Evolutionary conservation across 2,888 invertebrate genomes (phyloP).

Genomic region (Gnatocerus cornutus): DNA sequence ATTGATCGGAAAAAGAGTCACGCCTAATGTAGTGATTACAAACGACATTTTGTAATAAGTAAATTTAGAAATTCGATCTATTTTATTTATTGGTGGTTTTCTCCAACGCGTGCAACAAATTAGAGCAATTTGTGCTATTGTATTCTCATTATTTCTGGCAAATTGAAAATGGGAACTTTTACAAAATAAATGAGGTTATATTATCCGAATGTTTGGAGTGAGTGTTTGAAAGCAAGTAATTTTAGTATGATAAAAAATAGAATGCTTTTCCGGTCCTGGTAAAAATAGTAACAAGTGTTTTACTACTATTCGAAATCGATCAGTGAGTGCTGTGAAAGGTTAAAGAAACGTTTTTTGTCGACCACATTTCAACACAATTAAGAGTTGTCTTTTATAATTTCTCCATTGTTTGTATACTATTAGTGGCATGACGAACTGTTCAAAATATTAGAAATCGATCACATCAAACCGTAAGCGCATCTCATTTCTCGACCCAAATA

Average conservation of each 20-base stretch:
- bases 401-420: constrained; percentile 1
- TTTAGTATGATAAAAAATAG: constrained; percentile 10
- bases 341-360: too few species aligned
- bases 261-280: background rate
- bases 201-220: background rate
- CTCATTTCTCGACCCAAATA: constrained; percentile 2
- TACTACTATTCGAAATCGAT: constrained; percentile 15
- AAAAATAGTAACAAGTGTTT: constrained; percentile 14
- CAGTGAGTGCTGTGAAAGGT: background rate
- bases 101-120: constrained; percentile 8
- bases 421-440: background rate
- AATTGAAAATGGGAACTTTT: constrained; percentile 8
- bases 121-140: background rate
- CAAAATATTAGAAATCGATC: constrained; percentile 19
- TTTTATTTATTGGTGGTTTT: constrained; percentile 12
- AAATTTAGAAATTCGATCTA: background rate
- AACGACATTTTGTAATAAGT: constrained; percentile 13
- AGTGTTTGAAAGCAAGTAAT: background rate
- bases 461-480: constrained; percentile 12
- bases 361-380: constrained; percentile 20
- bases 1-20: constrained; percentile 18
- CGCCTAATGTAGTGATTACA: constrained; percentile 20
- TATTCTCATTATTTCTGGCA: background rate
- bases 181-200: constrained; percentile 4
- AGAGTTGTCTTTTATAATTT: constrained; percentile 1